Base-by-base conservation (phyloP, 64 coral and sea anemone genomes). In the Montipora cactus region DNA sequence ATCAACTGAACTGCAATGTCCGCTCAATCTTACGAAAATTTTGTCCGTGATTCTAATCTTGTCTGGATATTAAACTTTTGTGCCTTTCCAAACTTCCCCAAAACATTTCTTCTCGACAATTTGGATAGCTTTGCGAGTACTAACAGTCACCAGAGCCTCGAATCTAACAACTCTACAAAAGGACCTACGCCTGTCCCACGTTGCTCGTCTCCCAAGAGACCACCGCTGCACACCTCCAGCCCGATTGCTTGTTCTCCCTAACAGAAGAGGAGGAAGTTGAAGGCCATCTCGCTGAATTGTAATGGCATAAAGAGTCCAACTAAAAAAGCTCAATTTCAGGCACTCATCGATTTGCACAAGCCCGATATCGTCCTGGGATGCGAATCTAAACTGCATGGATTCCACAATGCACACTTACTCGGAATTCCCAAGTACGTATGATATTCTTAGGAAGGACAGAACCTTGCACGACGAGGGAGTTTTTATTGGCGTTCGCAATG, bases 251-350 rank as follows among this genome's bases (percentile, higher is more conserved):
- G 44, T 53, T 58, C 52, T 49, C 44, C 77, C 47, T 4, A 58
- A 46, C 58, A 46, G 80, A 83, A 53, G 46, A 46, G 80, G 57
- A 83, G 57, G 80, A 83, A 83, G 80, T 7, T 64, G n/a, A 83
- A 83, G 80, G 47, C 62, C 58, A 46, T 83, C 14, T 83, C 80
- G 49, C 80, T 87, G 18, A 87, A 87, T 49, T 84, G 90, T 61
- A 85, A 85, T 69, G 79, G 80, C 10, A 47, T 92, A 18, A 84
- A 85, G 81, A 92, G 90, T 19, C n/a, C n/a, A 15, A 70, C 67
- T 74, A 92, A 85, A 79, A 92, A 92, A 92, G 49, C 90, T 28
- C 79, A 92, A 13, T 91, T 92, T 79, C 90, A 92, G 15, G 47
- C 90, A 59, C 52, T 92, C 79, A 20, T 85, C 9, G 90, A 82